These are phyloP conservation scores for Pogonocichla stellata DNA, from an alignment of 2,113 vertebrate genomes.

Conservation along the genomic window DNA sequence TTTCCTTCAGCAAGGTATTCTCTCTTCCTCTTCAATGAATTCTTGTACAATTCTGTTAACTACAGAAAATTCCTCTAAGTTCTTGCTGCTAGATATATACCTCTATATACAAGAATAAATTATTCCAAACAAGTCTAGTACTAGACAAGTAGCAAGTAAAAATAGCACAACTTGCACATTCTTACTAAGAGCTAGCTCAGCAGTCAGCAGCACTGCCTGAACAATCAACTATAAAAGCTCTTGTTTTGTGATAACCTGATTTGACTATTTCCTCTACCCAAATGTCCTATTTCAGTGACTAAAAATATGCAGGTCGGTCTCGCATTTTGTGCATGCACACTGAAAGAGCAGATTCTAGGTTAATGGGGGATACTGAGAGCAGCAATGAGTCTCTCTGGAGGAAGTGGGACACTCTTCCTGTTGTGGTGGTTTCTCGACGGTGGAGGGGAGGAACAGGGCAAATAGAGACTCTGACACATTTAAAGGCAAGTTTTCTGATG, in stretches of 20 bases:
- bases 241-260: not conserved
- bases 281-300: not conserved
- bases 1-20: not conserved
- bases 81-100: not conserved
- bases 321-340: not conserved
- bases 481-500: not conserved
- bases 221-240: not conserved
- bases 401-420: constrained; percentile 35
- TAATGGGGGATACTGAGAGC: not conserved
- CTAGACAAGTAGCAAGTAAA: constrained; percentile 11
- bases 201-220: not conserved
- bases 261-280: not conserved
- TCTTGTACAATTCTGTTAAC: not conserved
- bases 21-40: not conserved
- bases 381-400: not conserved
- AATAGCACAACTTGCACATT: constrained; percentile 21
- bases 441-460: not conserved
- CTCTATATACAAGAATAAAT: not conserved
- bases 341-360: not conserved
- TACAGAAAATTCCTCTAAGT: not conserved
- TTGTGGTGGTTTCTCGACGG: not conserved
- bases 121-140: not conserved
- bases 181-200: not conserved
- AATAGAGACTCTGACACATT: not conserved
- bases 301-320: not conserved